Evolutionary conservation across 2,888 invertebrate genomes (phyloP), one percentile per base, ranked within the genome.

Genomic region (Agriopis aurantiaria): DNA sequence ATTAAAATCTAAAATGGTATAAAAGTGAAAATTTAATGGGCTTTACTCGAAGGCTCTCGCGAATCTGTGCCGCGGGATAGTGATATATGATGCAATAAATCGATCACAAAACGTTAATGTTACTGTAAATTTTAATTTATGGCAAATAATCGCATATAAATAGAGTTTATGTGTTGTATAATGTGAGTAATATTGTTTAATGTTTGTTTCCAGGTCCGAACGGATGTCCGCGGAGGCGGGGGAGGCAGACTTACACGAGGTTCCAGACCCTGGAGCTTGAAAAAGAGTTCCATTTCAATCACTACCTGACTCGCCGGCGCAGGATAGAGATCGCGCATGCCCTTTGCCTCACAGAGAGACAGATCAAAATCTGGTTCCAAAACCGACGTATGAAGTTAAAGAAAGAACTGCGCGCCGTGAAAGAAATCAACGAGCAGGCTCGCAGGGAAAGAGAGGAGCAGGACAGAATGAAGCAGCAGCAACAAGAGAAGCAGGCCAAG

Each of bases 221-320:
- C 89, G 98, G 98, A 73, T 98, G 98, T 90, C 98, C 98, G 76
- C 96, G 98, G 87, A 97, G 98, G 89, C 96, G 99, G 85, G 99
- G 99, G 73, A 96, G 99, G 81, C 99, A 99, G 95, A 99, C 99
- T 17, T 99, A 99, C 96, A 99, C 99, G 78, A 97, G 99, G 86
- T 99, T 99, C 96, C 99, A 99, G 94, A 99, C 99, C 40, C 95
- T 99, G 94, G 99, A 99, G 91, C 96, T 99, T 93, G 99, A 99
- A 93, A 99, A 99, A 94, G 99, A 99, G 95, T 99, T 99, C 95
- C 98, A 99, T 90, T 99, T 98, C 95, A 99, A 99, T 95, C 98
- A 99, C 89, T 99, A 99, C 94, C 96, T 99, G 91, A 99, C 99
- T 83, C 96, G 99, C 88, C 96, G 99, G 90, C 97, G 99, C 91